These are phyloP conservation scores for Bambusicola thoracicus DNA, from an alignment of 2,113 vertebrate genomes.

Conservation along the genomic window DNA sequence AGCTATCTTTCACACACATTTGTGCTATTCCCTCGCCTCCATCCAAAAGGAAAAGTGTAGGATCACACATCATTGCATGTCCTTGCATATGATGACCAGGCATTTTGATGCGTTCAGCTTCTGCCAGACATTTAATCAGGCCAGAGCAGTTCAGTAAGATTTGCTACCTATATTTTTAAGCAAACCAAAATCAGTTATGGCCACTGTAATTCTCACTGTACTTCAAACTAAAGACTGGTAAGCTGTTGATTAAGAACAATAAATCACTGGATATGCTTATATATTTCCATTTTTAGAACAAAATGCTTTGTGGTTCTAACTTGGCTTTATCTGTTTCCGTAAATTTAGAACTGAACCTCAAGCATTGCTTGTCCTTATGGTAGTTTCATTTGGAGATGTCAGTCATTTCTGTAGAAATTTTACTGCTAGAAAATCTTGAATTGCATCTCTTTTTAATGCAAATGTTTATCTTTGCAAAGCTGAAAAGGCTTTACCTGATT, in stretches of 20 bases:
- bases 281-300: background rate
- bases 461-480: background rate
- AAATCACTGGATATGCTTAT: background rate
- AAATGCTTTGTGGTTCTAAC: background rate
- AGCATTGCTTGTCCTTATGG: background rate
- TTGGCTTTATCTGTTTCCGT: background rate
- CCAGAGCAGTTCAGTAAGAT: background rate
- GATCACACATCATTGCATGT: background rate
- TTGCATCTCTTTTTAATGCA: background rate
- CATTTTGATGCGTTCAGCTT: background rate
- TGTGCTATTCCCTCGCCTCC: background rate
- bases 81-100: background rate
- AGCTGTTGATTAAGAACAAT: background rate
- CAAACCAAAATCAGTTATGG: background rate
- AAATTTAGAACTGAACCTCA: background rate
- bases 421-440: background rate
- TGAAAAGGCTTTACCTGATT: background rate
- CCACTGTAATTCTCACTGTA: background rate
- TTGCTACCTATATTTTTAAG: background rate
- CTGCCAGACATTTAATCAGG: background rate
- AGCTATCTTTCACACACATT: background rate
- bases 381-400: slow-evolving; percentile 5
- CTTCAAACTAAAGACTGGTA: background rate
- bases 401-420: background rate
- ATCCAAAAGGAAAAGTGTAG: background rate